Base-by-base conservation (phyloP, 23 tunicate species). In the Pegea sp. region DNA sequence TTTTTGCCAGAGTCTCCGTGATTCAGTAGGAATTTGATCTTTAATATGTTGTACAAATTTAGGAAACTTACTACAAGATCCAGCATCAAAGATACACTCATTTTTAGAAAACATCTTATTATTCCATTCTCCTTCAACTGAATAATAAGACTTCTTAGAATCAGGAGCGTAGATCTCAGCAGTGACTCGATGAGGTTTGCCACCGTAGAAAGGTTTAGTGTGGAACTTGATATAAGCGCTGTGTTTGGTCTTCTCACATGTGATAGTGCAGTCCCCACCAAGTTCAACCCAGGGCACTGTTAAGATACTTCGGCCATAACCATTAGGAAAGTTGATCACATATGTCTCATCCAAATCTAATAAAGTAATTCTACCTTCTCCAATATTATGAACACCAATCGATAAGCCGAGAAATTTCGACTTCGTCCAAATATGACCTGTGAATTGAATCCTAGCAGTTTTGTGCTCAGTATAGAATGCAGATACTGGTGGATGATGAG, bases 281-380 rank as follows among this genome's bases (percentile, higher is more conserved):
- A 87, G 57, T 53, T 87, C 97, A 34, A 87, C 77, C 97, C 97
- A 87, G 16, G 97, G 97, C 29, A 87, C 69, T 6, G 97, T 87
- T 25, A 87, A 66, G 24, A 87, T 87, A 25, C 81, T 71, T 18
- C 97, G 69, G n/a, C 97, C 86, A 60, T 87, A 87, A 5, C 97
- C 97, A 43, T 65, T 74, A 16, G 97, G 97, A 42, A 87, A 87
- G 48, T 70, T 87, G 28, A 87, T 44, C 18, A 74, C 66, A 56
- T 87, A 87, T 38, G 66, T 77, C 59, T 87, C 97, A 18, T 57
- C 86, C 11, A 32, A 43, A 22, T 87, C 97, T 3, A 87, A 64
- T n/a, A 87, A 34, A 33, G 69, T 55, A 38, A 74, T 49, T 63
- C 2, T 30, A 57, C 90, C 98, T 62, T 76, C 76, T 1, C 98